phyloP scores from a whole-genome alignment of 1,140 invertebrate genomes.

The Zaprionus kolodkinae region DNA sequence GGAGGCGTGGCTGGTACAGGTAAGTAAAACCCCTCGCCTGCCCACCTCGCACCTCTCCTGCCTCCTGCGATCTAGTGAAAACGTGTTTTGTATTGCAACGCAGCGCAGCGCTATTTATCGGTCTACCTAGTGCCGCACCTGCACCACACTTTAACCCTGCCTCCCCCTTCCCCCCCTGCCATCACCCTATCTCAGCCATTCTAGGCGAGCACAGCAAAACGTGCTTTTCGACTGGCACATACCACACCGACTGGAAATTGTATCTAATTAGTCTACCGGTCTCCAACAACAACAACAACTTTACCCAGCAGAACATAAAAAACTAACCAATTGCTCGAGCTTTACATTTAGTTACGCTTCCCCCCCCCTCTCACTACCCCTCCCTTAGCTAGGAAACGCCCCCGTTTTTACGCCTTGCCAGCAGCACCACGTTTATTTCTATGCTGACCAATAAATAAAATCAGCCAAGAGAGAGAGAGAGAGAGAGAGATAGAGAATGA shows the following conservation, averaged over 20 bases:
- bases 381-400: conserved; percentile 34
- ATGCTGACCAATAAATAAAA: conserved; percentile 63
- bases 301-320: conserved; percentile 13
- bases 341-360: conserved; percentile 23
- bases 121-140: conserved; percentile 11
- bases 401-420: conserved; percentile 49
- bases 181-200: background rate
- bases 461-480: conserved; percentile 44
- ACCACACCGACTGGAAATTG: conserved; percentile 76
- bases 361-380: background rate
- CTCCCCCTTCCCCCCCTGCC: background rate
- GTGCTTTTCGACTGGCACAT: conserved; percentile 74
- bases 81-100: conserved; percentile 76
- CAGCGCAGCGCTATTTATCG: conserved; percentile 70
- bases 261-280: conserved; percentile 80
- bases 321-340: conserved; percentile 17
- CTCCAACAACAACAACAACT: conserved; percentile 28
- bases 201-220: conserved; percentile 36
- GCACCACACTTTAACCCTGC: background rate
- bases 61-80: conserved; percentile 64
- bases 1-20: too few species aligned
- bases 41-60: background rate
- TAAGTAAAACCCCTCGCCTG: conserved; percentile 36
- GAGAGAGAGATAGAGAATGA: conserved; percentile 30
- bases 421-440: conserved; percentile 33